Conservation (phyloP, 2,113 vertebrate genomes). For the Colistium nudipinnis region DNA sequence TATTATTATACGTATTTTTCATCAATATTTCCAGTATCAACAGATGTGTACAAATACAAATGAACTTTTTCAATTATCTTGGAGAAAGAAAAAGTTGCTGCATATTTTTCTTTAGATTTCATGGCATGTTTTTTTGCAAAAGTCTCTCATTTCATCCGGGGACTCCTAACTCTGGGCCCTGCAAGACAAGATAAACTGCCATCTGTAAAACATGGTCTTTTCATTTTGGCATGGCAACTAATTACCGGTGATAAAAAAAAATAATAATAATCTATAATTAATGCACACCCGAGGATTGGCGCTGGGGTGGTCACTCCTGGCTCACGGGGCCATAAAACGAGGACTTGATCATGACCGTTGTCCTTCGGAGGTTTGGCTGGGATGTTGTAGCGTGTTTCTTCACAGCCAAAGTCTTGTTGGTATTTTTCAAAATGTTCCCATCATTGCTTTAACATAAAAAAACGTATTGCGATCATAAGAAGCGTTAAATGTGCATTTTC, state of each 20-base stretch:
- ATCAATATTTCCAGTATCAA: too few species aligned
- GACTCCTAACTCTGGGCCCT: background rate
- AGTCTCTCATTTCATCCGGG: too few species aligned
- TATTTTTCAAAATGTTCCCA: background rate
- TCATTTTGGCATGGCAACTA: conserved; percentile 30
- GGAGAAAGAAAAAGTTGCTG: too few species aligned
- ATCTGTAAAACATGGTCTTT: conserved; percentile 16
- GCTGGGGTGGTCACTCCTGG: background rate
- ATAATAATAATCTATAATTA: conserved; percentile 28
- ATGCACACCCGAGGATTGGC: conserved; percentile 12
- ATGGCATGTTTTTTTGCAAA: too few species aligned
- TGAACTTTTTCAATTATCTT: too few species aligned
- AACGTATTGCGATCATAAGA: conserved; percentile 4
- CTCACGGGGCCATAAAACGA: conserved; percentile 19
- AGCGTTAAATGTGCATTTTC: conserved; percentile 4
- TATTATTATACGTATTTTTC: too few species aligned
- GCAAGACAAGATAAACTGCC: background rate
- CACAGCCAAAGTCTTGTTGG: background rate
- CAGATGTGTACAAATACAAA: too few species aligned
- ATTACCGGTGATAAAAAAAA: conserved; percentile 30
- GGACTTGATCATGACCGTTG: conserved; percentile 17
- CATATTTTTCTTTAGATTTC: too few species aligned
- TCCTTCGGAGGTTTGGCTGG: conserved; percentile 31
- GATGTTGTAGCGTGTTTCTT: conserved; percentile 21
- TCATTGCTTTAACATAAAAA: background rate